A percentile compares a stretch with the other conserved stretches of the same genome.
phyloP scores from a whole-genome alignment of 1,140 invertebrate species.

The Caerostris darwini region DNA sequence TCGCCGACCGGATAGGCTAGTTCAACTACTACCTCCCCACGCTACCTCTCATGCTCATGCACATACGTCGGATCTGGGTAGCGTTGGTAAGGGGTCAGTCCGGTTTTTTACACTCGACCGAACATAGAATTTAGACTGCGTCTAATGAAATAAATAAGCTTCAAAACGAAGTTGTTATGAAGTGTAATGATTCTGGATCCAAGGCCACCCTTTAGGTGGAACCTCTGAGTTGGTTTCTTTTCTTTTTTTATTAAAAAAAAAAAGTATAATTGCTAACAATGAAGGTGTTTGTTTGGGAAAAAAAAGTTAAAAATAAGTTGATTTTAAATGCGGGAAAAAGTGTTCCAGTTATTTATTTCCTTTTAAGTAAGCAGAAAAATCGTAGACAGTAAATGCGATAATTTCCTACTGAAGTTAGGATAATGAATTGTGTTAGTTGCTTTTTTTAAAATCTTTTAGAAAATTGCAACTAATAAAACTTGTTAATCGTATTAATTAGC shows the following conservation, averaged over 20 bases:
- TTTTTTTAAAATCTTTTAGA: no score
- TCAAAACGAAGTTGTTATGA: neutral
- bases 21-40: slow-evolving; percentile 60
- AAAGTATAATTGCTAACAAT: neutral
- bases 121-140: neutral
- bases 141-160: slow-evolving; percentile 33
- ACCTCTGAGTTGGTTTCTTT: neutral
- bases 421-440: no score
- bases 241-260: neutral
- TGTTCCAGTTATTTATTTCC: neutral
- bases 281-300: neutral
- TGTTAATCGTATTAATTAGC: no score
- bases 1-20: slow-evolving; percentile 71
- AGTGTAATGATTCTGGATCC: neutral
- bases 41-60: neutral
- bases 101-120: slow-evolving; percentile 51
- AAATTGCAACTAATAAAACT: no score
- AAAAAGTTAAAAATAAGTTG: neutral
- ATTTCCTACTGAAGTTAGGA: no score
- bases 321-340: neutral
- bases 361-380: no score
- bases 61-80: slow-evolving; percentile 15
- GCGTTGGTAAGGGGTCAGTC: slow-evolving; percentile 64
- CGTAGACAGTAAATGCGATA: no score
- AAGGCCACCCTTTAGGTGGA: neutral